These are phyloP conservation scores for Nesogale talazaci DNA, from an alignment of 2,113 vertebrate species.

Conservation along the genomic window DNA sequence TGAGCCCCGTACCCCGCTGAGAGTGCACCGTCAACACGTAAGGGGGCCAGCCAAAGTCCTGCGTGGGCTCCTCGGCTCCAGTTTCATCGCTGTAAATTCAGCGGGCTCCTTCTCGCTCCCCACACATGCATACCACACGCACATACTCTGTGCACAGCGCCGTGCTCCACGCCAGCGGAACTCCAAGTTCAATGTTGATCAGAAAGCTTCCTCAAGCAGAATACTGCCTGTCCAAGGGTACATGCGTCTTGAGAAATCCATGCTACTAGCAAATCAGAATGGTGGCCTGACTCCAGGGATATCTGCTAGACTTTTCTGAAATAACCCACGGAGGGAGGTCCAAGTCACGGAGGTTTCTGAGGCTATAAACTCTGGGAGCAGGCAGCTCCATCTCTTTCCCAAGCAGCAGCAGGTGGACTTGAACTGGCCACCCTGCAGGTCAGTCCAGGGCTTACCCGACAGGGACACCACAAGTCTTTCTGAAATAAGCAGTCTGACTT, in stretches of 20 bases:
- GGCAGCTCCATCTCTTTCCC: too few relatives aligned
- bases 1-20: neutral
- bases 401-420: too few relatives aligned
- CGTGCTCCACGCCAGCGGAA: neutral
- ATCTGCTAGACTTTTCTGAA: neutral
- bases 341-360: too few relatives aligned
- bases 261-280: constrained; percentile 40
- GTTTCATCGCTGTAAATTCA: constrained; percentile 41
- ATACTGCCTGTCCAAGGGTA: neutral
- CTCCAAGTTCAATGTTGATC: constrained; percentile 26
- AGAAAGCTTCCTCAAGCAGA: constrained; percentile 6
- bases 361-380: too few relatives aligned
- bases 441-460: too few relatives aligned
- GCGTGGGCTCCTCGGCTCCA: constrained; percentile 23
- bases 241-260: constrained; percentile 28
- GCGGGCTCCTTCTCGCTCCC: neutral
- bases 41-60: neutral
- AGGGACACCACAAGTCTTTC: neutral
- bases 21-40: neutral
- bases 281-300: neutral
- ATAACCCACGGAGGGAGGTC: neutral
- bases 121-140: constrained; percentile 17
- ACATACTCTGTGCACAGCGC: neutral
- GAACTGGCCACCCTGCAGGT: too few relatives aligned
- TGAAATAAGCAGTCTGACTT: neutral